phyloP scores from a whole-genome alignment of 2,113 vertebrate species.

The Petrocephalus microphthalmus region DNA sequence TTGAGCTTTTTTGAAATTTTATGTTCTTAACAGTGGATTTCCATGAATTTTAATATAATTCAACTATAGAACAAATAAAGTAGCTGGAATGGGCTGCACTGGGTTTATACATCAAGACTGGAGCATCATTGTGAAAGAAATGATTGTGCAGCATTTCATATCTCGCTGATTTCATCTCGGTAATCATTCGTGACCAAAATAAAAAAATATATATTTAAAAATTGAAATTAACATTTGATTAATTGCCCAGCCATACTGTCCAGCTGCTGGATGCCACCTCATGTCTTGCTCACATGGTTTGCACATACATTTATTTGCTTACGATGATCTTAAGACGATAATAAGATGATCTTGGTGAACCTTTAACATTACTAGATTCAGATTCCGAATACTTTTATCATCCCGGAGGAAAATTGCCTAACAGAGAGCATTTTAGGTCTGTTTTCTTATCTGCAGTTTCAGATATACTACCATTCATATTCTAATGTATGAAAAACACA shows the following conservation, averaged over 20 bases:
- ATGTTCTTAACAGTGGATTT: background rate
- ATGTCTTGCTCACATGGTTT: background rate
- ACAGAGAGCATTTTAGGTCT: background rate
- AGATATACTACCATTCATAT: background rate
- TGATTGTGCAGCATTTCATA: background rate
- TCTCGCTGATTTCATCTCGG: background rate
- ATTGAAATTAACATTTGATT: background rate
- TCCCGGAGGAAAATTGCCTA: background rate
- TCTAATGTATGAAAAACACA: background rate
- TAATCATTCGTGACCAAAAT: background rate
- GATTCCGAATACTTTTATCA: background rate
- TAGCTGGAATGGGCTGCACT: background rate
- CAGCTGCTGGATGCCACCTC: background rate
- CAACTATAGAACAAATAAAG: background rate
- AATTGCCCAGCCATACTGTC: background rate
- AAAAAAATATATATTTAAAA: background rate
- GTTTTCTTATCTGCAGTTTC: background rate
- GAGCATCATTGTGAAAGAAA: background rate
- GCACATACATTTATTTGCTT: background rate
- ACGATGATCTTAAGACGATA: background rate
- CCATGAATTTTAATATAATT: background rate
- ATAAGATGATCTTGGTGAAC: background rate
- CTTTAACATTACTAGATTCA: background rate
- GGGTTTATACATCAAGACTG: background rate
- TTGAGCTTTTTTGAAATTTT: background rate